phyloP scores from a whole-genome alignment of 1,140 invertebrate species.

The Hyles euphorbiae region DNA sequence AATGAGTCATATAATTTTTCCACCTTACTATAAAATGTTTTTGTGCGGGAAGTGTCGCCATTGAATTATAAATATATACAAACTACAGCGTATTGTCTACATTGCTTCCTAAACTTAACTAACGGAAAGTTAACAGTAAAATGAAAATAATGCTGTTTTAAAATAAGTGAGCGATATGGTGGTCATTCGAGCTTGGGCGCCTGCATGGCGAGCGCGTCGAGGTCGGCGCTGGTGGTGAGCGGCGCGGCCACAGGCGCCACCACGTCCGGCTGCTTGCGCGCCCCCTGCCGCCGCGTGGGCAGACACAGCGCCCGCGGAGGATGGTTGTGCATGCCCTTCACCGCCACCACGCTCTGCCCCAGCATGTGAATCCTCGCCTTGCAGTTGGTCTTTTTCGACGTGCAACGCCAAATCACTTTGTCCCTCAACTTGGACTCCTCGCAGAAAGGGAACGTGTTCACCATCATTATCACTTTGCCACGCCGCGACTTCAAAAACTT shows the following conservation, averaged over 20 bases:
- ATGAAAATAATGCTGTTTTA: constrained; percentile 8
- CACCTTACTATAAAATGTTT: too few species aligned
- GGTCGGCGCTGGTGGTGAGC: constrained; percentile 10
- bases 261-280: constrained; percentile 21
- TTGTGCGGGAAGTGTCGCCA: too few species aligned
- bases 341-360: constrained; percentile 65
- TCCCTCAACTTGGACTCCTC: constrained; percentile 71
- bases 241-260: constrained; percentile 3
- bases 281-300: constrained; percentile 21
- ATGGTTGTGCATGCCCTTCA: constrained; percentile 73
- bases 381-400: constrained; percentile 74
- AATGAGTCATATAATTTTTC: not conserved
- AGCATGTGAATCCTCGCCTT: constrained; percentile 72
- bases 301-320: constrained; percentile 46
- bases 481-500: constrained; percentile 71
- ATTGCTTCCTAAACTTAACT: constrained; percentile 4
- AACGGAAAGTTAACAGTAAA: not conserved
- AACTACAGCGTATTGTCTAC: constrained; percentile 11
- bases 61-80: too few species aligned
- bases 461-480: constrained; percentile 74
- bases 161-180: not conserved
- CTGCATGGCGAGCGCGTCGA: constrained; percentile 23
- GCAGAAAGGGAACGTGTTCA: constrained; percentile 74
- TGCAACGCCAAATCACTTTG: constrained; percentile 74
- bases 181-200: constrained; percentile 24